phyloP scores from a whole-genome alignment of 2,113 vertebrate species.

The Hippotragus niger region DNA sequence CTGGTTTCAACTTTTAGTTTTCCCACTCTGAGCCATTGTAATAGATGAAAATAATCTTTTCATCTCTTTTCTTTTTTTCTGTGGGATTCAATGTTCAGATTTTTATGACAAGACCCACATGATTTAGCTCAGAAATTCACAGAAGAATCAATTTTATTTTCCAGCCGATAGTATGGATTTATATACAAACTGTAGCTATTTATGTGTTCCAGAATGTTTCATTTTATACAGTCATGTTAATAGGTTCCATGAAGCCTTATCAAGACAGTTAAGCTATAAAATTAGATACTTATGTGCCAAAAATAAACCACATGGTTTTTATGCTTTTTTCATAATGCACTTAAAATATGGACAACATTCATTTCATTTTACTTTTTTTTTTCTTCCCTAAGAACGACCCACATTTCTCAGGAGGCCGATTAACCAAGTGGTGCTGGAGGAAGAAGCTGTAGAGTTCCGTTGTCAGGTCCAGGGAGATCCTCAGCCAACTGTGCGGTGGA shows the following conservation, averaged over 20 bases:
- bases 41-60: neutral
- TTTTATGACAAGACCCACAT: neutral
- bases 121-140: neutral
- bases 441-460: slow-evolving; percentile 94
- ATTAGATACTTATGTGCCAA: neutral
- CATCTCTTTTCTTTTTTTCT: neutral
- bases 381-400: slow-evolving; percentile 88
- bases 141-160: neutral
- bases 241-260: neutral
- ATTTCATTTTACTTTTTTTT: neutral
- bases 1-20: neutral
- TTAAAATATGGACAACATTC: neutral
- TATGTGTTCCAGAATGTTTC: neutral
- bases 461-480: slow-evolving; percentile 98
- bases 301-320: neutral
- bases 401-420: slow-evolving; percentile 95
- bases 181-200: neutral
- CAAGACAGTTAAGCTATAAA: neutral
- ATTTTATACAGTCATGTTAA: neutral
- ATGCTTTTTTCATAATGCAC: neutral
- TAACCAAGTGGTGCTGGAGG: slow-evolving; percentile 98
- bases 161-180: neutral
- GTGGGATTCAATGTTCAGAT: neutral
- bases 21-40: neutral
- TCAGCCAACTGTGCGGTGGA: slow-evolving; percentile 95